Evolutionary conservation across 2,797 vertebrate genomes (phyloP).

Genomic region (Silurus aristotelis): DNA sequence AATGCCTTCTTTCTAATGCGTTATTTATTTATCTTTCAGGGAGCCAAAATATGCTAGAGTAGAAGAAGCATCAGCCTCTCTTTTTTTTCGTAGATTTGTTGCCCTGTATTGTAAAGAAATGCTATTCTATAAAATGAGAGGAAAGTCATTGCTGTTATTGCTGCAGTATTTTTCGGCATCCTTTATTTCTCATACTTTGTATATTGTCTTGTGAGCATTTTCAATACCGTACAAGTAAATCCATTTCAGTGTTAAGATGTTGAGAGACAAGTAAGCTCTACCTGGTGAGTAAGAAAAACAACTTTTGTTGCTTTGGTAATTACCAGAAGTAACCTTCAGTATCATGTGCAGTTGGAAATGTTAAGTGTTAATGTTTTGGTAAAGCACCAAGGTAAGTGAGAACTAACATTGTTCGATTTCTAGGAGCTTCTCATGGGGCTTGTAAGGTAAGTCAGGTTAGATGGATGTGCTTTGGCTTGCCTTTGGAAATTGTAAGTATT

Average conservation of each 20-base stretch:
- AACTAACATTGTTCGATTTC: constrained; percentile 74
- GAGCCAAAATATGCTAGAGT: constrained; percentile 28
- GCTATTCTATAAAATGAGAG: constrained; percentile 41
- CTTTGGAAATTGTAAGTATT: constrained; percentile 73
- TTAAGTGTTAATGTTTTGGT: constrained; percentile 76
- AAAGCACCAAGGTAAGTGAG: constrained; percentile 78
- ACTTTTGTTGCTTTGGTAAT: constrained; percentile 81
- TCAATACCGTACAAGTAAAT: constrained; percentile 81
- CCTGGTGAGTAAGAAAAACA: constrained; percentile 84
- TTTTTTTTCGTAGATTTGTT: constrained; percentile 44
- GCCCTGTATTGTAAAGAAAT: constrained; percentile 48
- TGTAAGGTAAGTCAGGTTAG: constrained; percentile 76
- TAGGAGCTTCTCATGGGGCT: constrained; percentile 58
- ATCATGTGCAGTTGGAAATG: constrained; percentile 73
- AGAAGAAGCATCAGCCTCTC: constrained; percentile 33
- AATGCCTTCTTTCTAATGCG: constrained; percentile 39
- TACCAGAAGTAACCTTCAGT: constrained; percentile 57
- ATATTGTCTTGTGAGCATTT: constrained; percentile 61
- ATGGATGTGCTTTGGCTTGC: constrained; percentile 36
- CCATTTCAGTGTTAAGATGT: constrained; percentile 84
- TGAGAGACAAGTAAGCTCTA: constrained; percentile 85
- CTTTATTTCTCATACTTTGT: constrained; percentile 52
- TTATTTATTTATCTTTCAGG: constrained; percentile 50
- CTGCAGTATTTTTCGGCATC: constrained; percentile 45
- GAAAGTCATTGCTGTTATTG: constrained; percentile 46